Evolutionary conservation across 2,113 vertebrate genomes (phyloP).

Genomic region (Onychorhynchus coronatus): DNA sequence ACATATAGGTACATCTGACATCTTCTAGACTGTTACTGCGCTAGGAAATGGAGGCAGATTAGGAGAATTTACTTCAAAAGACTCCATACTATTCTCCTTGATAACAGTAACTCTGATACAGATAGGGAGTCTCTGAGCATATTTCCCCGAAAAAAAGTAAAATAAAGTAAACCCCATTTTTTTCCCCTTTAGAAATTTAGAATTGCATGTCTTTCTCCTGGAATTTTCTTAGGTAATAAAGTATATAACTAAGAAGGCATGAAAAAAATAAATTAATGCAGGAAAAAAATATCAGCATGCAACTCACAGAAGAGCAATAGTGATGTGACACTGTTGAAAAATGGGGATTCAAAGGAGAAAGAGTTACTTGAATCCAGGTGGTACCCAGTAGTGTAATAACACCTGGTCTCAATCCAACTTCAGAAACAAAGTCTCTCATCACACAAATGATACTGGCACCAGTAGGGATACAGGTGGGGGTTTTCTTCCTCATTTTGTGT

Average conservation of each 20-base stretch:
- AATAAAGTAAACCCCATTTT: background rate
- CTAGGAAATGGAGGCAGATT: background rate
- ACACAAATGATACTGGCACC: background rate
- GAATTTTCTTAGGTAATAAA: background rate
- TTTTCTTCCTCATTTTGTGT: background rate
- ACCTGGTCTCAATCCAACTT: background rate
- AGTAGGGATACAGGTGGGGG: background rate
- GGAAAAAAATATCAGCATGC: background rate
- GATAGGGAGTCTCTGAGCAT: background rate
- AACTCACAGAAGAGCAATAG: background rate
- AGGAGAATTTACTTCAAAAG: background rate
- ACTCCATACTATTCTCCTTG: rapidly evolving
- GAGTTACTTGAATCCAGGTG: background rate
- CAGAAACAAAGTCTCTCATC: background rate
- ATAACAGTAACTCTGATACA: background rate
- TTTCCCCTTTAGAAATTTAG: background rate
- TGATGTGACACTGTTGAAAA: background rate
- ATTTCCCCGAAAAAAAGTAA: background rate
- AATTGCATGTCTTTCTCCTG: background rate
- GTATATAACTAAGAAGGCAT: background rate
- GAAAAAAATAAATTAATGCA: background rate
- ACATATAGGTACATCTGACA: background rate
- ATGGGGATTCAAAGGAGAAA: background rate
- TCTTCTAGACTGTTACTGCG: background rate
- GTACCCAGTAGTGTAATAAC: background rate